Conservation (phyloP, 1,140 invertebrate species). For the Drosophila kikkawai region DNA sequence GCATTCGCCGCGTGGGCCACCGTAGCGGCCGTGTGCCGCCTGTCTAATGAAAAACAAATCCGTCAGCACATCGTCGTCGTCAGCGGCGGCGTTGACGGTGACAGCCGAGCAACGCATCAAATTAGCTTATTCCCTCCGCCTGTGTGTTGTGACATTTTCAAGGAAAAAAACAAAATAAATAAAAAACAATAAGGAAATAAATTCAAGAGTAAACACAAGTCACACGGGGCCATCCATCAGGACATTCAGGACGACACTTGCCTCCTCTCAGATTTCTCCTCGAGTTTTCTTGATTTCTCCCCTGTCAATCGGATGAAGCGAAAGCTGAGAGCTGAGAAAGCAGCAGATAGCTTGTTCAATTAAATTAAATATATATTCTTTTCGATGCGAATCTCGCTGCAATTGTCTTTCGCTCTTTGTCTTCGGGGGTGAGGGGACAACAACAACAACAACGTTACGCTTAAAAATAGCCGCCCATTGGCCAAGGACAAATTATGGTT, state of each 20-base stretch:
- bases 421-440: neutral
- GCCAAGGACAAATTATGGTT: slow-evolving; percentile 78
- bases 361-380: slow-evolving; percentile 47
- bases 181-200: slow-evolving; percentile 23
- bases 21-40: slow-evolving; percentile 18
- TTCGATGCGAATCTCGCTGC: slow-evolving; percentile 20
- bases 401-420: slow-evolving; percentile 54
- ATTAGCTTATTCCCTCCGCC: slow-evolving; percentile 49
- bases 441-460: slow-evolving; percentile 21
- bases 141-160: slow-evolving; percentile 26
- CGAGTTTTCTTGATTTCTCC: neutral
- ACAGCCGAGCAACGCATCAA: slow-evolving; percentile 50
- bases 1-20: slow-evolving; percentile 43
- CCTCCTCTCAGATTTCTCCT: slow-evolving; percentile 3
- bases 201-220: slow-evolving; percentile 54
- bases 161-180: slow-evolving; percentile 11
- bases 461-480: slow-evolving; percentile 62
- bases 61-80: slow-evolving; percentile 56
- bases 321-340: neutral
- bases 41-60: slow-evolving; percentile 70
- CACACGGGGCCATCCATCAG: slow-evolving; percentile 64
- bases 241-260: slow-evolving; percentile 65
- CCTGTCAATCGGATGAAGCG: slow-evolving; percentile 33
- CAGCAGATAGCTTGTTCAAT: slow-evolving; percentile 36
- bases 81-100: slow-evolving; percentile 42